Evolutionary conservation across 2,797 vertebrate species (phyloP), one percentile per base, ranked within the genome.

Genomic region (Sebastes umbrosus): DNA sequence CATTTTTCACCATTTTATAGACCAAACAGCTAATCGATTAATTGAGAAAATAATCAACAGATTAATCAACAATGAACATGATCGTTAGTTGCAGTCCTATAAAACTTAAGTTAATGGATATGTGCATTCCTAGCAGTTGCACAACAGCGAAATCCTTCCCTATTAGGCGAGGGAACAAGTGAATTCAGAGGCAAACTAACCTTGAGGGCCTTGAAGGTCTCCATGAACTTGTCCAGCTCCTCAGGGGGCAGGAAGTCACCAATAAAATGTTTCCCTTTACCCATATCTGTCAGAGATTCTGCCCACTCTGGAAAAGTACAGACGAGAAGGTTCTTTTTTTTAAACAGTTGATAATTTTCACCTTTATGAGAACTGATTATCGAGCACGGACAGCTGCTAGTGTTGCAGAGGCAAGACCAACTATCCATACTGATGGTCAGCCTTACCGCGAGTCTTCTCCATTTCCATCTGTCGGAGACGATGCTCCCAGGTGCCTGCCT

Each of bases 161-260:
- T 32, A 4, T 32, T 12, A 43, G 29, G n/a, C 2, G 11, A 9
- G 6, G 62, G 18, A 83, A 59, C 8, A 54, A 54, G 43, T 43
- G 1, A 60, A 81, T 29, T 63, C 7, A 60, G 39, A 62, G 54
- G 5, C 24, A 76, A 67, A 78, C 90, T 94, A 85, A 98, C 99
- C 96, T 99, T 99, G 4, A 99, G 87, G 0, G 99, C 99, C 90
- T 99, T 99, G 90, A 99, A 99, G 0, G 99, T 99, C 93, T 99
- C 99, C 99, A 99, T 99, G 91, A 99, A 99, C 65, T 98, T 99
- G 6, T 99, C 99, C 92, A 99, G 95, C 92, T 99, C 99, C 0
- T 99, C 98, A 0, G 98, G 98, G 0, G 99, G 99, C 54, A 99
- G 95, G 80, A 99, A 99, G 85, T 99, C 98, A 2, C 99, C 99